Base-by-base conservation (phyloP, 2,113 vertebrate genomes). In the Corythoichthys intestinalis region DNA sequence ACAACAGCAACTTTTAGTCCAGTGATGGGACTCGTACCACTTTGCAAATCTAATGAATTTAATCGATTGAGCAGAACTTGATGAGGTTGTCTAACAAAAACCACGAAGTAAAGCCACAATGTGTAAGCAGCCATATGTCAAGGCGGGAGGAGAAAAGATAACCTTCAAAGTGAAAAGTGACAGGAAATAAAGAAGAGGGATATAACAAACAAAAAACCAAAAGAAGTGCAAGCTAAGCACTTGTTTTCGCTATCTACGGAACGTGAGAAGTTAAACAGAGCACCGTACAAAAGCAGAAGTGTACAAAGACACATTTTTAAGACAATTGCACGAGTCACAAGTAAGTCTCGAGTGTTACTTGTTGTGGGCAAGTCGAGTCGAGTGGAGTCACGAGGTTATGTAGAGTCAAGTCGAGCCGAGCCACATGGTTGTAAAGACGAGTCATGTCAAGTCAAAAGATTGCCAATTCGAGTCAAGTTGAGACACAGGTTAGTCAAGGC, bases 41-140 rank as follows among this genome's bases (percentile, higher is more conserved):
- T 28, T 28, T 28, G 20, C 20, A 28, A 28, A 14, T 34, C 34
- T 15, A 34, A 37, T 4, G 4, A 37, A 58, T 37, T 34, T 37
- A 2, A 12, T 12, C 20, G 11, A 57, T 57, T 8, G 41, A n/a
- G 17, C 2, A 4, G 60, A n/a, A 62, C 34, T 50, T 15, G 34
- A 49, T 4, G 47, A 66, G 35, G 12, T 56, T 1, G 62, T 41
- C 41, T 2, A 1, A 0, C 56, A 72, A 47, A 7, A 61, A 10
- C 2, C 7, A 4, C 47, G 34, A 20, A 2, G 5, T 53, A 35
- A 72, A 74, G 71, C 75, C 82, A 83, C 73, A 79, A 82, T 73
- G 73, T 80, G 69, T 81, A 83, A n/a, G 70, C 74, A 82, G 78
- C 70, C 44, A 37, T 1, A 56, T 61, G 65, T 72, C 75, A 74